Evolutionary conservation across 1,140 invertebrate species (phyloP), one percentile per base, ranked within the genome.

Genomic region (Akabosia matsudoensis): DNA sequence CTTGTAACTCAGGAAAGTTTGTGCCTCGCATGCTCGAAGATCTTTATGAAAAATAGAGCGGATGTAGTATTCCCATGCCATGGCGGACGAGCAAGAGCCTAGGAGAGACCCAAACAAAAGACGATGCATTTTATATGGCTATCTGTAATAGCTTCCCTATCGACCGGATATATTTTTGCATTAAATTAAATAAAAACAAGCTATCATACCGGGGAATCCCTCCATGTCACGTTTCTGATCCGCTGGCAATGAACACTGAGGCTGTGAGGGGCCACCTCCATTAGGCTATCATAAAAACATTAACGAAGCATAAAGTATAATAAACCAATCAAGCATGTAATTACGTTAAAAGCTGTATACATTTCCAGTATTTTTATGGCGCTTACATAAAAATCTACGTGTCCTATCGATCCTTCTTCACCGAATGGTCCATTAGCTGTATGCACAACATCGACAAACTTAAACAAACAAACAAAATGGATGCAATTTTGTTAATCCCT

Each of bases 261-360:
- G 88, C 79, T 90, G 89, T n/a, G 83, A 82, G 7, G 84, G 70
- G 4, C 83, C 85, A 1, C 77, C 77, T 33, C 87, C 86, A 79
- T 90, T 90, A 18, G 88, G 87, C 77, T 88, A 90, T 56, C n/a
- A 13, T 10, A n/a, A n/a, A n/a, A n/a, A n/a, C n/a, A n/a, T n/a
- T n/a, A n/a, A n/a, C n/a, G n/a, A n/a, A n/a, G n/a, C n/a, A n/a
- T n/a, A n/a, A n/a, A n/a, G n/a, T n/a, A n/a, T n/a, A n/a, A n/a
- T n/a, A n/a, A n/a, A n/a, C n/a, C n/a, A n/a, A n/a, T n/a, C n/a
- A n/a, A n/a, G n/a, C n/a, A n/a, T n/a, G n/a, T n/a, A n/a, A n/a
- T n/a, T n/a, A n/a, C n/a, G n/a, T n/a, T n/a, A n/a, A n/a, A n/a
- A n/a, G n/a, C n/a, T n/a, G n/a, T n/a, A n/a, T n/a, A n/a, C n/a